Evolutionary conservation across 2,113 vertebrate genomes (phyloP), one percentile per base, ranked within the genome.

Genomic region (Apodemus sylvaticus): DNA sequence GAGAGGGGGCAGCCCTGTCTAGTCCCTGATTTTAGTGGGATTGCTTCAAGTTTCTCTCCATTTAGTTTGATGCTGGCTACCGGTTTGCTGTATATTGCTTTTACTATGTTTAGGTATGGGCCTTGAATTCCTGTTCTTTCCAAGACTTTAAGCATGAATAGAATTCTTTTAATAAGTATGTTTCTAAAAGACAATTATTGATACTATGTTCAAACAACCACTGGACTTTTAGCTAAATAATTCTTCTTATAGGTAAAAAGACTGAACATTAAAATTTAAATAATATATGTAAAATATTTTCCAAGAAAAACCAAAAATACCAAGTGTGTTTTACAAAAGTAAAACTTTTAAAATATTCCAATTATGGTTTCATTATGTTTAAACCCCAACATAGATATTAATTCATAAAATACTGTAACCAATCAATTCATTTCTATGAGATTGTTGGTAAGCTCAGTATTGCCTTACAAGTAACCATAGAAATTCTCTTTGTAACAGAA

Each of bases 181-280:
- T 95, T 90, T 36, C 58, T 9, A 85, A 62, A 91, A 96, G 34
- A 88, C 26, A 92, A 70, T 93, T 76, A 87, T 58, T 87, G 29
- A 8, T 24, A 36, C 2, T 39, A 62, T 0, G 48, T 93, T 39
- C 68, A 95, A 95, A 77, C 12, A 89, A 86, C 4, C 9, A 10
- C 83, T 90, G 7, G 16, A 86, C 45, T 82, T 17, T 55, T 91
- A 88, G 77, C 16, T 10, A 93, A 71, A n/a, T 0, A 2, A 29
- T 12, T 89, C 20, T 83, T 42, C n/a, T 76, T 64, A 62, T 22
- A 86, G 9, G 24, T 17, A 22, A 11, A 29, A 82, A 86, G 79
- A 20, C 12, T 66, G 13, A 13, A 36, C 53, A 66, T 51, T 29
- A 76, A 34, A 31, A 58, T 71, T 60, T 93, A 55, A 8, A 36